Conservation (phyloP, 1,140 invertebrate species). For the Venturia canescens region DNA sequence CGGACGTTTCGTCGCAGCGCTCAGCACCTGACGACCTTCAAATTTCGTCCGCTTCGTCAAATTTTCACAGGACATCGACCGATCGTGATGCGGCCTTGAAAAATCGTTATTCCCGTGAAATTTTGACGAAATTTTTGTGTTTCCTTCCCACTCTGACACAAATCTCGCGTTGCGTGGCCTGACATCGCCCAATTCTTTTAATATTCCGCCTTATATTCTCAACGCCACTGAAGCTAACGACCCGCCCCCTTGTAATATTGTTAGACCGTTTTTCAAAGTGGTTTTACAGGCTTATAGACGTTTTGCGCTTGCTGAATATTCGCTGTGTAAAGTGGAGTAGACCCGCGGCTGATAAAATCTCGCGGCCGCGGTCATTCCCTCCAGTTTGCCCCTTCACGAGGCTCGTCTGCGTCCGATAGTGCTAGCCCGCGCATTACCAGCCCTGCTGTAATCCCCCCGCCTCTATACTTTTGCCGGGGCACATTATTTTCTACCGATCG, state of each 20-base stretch:
- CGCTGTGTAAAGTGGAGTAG: not conserved
- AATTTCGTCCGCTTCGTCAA: no score
- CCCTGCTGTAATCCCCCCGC: not conserved
- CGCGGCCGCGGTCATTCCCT: slow-evolving; percentile 61
- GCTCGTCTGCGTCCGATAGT: not conserved
- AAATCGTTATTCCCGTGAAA: no score
- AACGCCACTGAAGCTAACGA: no score
- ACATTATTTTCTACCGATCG: not conserved
- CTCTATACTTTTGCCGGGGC: not conserved
- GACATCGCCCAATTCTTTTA: not conserved
- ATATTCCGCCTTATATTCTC: not conserved
- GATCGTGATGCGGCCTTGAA: no score
- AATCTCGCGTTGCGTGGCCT: no score
- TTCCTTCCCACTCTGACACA: no score
- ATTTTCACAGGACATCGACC: not conserved
- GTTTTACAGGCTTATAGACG: not conserved
- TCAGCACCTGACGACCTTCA: no score
- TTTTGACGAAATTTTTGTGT: no score
- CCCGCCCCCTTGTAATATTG: not conserved
- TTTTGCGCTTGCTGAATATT: not conserved
- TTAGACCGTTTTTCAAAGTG: not conserved
- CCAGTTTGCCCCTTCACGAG: slow-evolving; percentile 9
- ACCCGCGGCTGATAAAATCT: slow-evolving; percentile 37
- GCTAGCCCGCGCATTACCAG: not conserved
- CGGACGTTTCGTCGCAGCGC: no score